These are phyloP conservation scores for Emys orbicularis DNA, from an alignment of 2,797 vertebrate species.

Conservation along the genomic window DNA sequence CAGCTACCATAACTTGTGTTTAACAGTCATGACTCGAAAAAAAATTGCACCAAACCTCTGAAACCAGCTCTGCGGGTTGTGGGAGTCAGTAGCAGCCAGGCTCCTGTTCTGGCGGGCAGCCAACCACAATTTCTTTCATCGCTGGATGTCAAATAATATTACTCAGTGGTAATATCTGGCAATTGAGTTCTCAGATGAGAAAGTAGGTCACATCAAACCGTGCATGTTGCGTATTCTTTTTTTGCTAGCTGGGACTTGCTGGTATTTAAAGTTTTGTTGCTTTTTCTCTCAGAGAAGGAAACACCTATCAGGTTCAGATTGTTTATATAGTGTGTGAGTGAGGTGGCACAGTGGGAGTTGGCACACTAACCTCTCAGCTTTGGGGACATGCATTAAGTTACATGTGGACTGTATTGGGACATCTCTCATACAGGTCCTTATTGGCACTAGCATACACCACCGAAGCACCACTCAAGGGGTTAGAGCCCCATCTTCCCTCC, in stretches of 20 bases:
- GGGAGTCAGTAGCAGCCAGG: neutral
- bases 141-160: neutral
- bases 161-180: neutral
- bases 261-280: neutral
- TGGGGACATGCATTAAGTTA: neutral
- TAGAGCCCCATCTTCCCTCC: neutral
- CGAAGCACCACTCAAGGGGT: neutral
- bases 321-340: neutral
- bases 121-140: neutral
- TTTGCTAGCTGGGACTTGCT: neutral
- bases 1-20: neutral
- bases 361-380: neutral
- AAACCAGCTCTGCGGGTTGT: rapidly evolving
- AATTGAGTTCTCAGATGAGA: neutral
- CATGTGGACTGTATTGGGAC: neutral
- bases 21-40: neutral
- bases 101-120: rapidly evolving
- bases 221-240: neutral
- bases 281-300: neutral
- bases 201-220: neutral
- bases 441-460: neutral
- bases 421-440: neutral
- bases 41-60: rapidly evolving
- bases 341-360: neutral
- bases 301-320: neutral